Conservation (phyloP, 2,888 invertebrate species). For the Gandaritis pyraliata region DNA sequence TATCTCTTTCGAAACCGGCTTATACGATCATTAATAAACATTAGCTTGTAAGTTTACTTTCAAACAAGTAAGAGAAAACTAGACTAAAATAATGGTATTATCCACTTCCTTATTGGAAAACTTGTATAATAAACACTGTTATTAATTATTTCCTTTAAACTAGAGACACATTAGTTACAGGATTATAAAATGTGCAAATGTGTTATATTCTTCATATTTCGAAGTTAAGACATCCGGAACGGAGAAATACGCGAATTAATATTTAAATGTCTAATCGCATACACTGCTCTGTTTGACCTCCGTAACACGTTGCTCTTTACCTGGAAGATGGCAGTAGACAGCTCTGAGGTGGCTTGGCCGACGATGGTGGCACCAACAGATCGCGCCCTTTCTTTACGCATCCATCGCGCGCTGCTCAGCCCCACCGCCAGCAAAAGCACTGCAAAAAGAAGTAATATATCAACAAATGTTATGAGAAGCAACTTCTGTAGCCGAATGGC, state of each 20-base stretch:
- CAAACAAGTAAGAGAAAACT: slow-evolving; percentile 28
- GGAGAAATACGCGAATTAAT: too few species aligned
- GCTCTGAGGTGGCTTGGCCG: slow-evolving; percentile 79
- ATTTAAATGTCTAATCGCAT: too few species aligned
- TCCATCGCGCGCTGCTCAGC: slow-evolving; percentile 67
- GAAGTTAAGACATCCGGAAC: too few species aligned
- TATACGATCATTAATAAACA: slow-evolving; percentile 6
- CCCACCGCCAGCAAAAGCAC: slow-evolving; percentile 63
- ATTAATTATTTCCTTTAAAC: slow-evolving; percentile 8
- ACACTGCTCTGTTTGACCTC: too few species aligned
- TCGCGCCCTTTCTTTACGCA: slow-evolving; percentile 54
- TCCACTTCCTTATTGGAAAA: slow-evolving; percentile 4
- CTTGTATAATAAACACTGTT: neutral
- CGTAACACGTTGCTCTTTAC: slow-evolving; percentile 52
- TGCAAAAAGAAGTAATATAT: slow-evolving; percentile 46
- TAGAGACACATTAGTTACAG: neutral
- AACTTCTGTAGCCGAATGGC: too few species aligned
- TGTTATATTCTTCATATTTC: too few species aligned
- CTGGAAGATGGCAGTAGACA: slow-evolving; percentile 82
- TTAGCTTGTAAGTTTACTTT: slow-evolving; percentile 13
- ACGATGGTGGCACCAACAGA: slow-evolving; percentile 64
- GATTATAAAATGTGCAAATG: neutral
- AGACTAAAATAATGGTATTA: slow-evolving; percentile 7
- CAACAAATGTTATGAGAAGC: neutral
- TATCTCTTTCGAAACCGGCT: slow-evolving; percentile 16